A percentile compares a stretch with the other conserved stretches of the same genome.
Conservation (phyloP, 2,797 vertebrate species). For the Fistularia commersonii region DNA sequence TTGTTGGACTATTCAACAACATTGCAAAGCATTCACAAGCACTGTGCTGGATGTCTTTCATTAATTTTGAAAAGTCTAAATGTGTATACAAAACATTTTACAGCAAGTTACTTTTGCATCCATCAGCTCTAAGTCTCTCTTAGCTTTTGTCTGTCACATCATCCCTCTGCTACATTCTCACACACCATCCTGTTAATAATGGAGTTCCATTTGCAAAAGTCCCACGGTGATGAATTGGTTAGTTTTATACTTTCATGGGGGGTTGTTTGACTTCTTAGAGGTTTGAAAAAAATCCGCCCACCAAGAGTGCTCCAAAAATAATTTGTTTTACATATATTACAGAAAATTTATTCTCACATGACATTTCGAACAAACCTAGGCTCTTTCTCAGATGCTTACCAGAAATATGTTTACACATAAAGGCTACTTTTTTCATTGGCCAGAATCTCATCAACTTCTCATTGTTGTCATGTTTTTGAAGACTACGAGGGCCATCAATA, state of each 20-base stretch:
- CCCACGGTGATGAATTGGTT: no score
- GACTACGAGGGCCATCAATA: conserved; percentile 9
- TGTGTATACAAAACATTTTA: conserved; percentile 5
- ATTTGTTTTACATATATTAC: no score
- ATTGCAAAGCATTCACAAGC: neutral
- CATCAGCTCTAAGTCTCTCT: neutral
- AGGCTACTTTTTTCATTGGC: conserved; percentile 9
- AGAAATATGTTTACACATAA: no score
- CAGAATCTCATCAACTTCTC: conserved; percentile 6
- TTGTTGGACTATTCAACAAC: neutral
- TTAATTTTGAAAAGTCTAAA: conserved; percentile 1
- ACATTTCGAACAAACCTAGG: no score
- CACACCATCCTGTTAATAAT: conserved; percentile 2
- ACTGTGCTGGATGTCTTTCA: neutral
- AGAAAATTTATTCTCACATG: no score
- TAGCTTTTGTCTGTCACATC: neutral
- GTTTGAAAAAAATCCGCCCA: no score
- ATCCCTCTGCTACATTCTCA: neutral
- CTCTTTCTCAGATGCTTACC: no score
- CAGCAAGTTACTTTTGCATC: conserved; percentile 5
- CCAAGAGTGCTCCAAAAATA: no score
- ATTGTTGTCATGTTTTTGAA: neutral
- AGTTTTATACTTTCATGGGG: no score
- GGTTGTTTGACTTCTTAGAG: no score
- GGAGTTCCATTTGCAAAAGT: neutral